These are phyloP conservation scores for Colossoma macropomum DNA, from an alignment of 2,113 vertebrate species.

Conservation along the genomic window DNA sequence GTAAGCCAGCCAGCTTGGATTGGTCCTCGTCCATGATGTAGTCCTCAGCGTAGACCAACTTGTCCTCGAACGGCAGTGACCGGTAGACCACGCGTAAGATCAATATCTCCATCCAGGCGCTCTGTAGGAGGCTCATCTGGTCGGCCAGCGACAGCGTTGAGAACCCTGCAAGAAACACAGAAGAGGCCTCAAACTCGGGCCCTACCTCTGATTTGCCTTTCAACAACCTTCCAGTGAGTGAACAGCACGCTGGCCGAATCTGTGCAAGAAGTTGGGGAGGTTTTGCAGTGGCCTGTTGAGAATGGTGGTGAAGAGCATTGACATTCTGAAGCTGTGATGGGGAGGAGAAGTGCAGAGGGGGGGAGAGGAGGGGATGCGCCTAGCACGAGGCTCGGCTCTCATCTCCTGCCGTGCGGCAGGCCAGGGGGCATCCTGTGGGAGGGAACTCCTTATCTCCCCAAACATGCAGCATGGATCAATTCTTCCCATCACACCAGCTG, in stretches of 20 bases:
- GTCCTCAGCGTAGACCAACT: constrained; percentile 98
- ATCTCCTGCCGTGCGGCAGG: constrained; percentile 62
- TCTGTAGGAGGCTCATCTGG: constrained; percentile 99
- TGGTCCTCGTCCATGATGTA: constrained; percentile 99
- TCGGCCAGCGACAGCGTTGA: constrained; percentile 98
- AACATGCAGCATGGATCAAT: constrained; percentile 83
- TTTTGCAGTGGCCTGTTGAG: constrained; percentile 16
- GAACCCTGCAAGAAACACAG: constrained; percentile 83
- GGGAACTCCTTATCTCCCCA: constrained; percentile 79
- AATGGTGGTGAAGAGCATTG: constrained; percentile 41
- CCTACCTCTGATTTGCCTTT: neutral
- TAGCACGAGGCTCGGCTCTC: constrained; percentile 44
- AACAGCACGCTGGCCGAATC: no score
- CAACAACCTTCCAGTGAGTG: neutral
- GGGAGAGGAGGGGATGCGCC: constrained; percentile 27
- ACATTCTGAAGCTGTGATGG: constrained; percentile 49
- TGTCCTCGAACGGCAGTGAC: constrained; percentile 97
- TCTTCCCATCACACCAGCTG: constrained; percentile 73
- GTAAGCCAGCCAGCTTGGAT: constrained; percentile 95
- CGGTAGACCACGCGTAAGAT: constrained; percentile 98
- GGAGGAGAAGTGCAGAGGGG: constrained; percentile 30
- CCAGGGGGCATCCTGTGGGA: constrained; percentile 75
- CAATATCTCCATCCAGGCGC: constrained; percentile 99
- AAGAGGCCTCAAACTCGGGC: neutral
- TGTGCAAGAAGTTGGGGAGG: neutral